Evolutionary conservation across 1,140 invertebrate species (phyloP).

Genomic region (Melitaea cinxia): DNA sequence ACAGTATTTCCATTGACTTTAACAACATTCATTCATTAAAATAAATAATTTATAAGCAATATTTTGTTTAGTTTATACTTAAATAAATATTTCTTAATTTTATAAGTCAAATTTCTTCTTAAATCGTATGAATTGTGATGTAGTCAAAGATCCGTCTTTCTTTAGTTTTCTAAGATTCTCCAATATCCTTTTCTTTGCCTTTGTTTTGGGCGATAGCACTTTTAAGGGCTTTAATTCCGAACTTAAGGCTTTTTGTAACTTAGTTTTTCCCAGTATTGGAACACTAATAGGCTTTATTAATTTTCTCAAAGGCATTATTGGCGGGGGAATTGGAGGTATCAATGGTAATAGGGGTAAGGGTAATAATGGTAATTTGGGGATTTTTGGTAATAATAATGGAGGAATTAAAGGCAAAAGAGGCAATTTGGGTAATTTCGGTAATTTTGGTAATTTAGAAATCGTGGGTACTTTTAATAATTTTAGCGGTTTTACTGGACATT

Average conservation of each 20-base stretch:
- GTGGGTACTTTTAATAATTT: constrained; percentile 13
- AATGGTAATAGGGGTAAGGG: constrained; percentile 21
- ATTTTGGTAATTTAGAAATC: constrained; percentile 13
- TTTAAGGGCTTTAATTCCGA: constrained; percentile 45
- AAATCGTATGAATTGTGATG: constrained; percentile 55
- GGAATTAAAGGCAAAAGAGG: constrained; percentile 23
- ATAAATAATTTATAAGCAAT: too few species aligned
- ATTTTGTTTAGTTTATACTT: too few species aligned
- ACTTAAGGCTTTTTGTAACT: constrained; percentile 45
- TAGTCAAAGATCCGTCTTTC: constrained; percentile 52
- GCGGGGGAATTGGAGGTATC: constrained; percentile 33
- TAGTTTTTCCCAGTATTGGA: constrained; percentile 45
- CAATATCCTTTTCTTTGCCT: constrained; percentile 38
- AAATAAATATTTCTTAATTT: neutral
- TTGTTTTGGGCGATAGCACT: constrained; percentile 32
- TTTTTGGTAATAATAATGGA: constrained; percentile 29
- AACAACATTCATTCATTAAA: too few species aligned
- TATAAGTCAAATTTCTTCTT: constrained; percentile 56
- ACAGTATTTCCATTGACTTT: too few species aligned
- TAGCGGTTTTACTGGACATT: neutral
- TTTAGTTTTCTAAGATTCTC: constrained; percentile 54
- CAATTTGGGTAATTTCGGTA: constrained; percentile 28
- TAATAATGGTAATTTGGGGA: constrained; percentile 35
- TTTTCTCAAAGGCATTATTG: constrained; percentile 31
- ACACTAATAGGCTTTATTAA: constrained; percentile 46